A percentile compares a stretch with the other conserved stretches of the same genome.
These are phyloP conservation scores for Clarias macrocephalus DNA, from an alignment of 2,113 vertebrate species.

Conservation along the genomic window DNA sequence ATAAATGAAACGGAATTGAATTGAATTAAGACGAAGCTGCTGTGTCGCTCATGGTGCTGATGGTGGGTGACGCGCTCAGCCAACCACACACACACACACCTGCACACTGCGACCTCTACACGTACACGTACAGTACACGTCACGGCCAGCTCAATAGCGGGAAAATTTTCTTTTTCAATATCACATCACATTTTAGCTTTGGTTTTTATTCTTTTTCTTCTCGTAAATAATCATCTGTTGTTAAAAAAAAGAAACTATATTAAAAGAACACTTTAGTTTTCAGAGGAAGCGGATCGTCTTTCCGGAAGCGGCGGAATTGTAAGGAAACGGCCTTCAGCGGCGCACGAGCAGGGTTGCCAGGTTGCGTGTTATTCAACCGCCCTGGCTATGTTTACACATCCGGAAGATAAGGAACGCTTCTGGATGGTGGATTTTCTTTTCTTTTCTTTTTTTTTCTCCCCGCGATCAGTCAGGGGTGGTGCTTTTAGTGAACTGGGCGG, in stretches of 20 bases:
- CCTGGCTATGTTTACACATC: background rate
- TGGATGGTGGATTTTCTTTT: background rate
- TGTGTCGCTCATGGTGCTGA: background rate
- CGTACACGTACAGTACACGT: background rate
- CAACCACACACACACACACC: background rate
- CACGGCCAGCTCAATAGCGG: background rate
- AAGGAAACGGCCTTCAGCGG: slow-evolving; percentile 46
- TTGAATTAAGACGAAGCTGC: too few species aligned
- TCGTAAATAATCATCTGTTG: too few species aligned
- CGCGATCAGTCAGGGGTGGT: too few species aligned
- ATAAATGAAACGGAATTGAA: too few species aligned
- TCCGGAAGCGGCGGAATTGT: slow-evolving; percentile 62
- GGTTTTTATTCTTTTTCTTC: background rate
- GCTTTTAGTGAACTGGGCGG: background rate
- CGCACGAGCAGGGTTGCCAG: slow-evolving; percentile 11
- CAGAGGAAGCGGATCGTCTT: slow-evolving; percentile 34
- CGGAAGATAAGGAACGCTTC: background rate
- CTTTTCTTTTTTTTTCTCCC: background rate
- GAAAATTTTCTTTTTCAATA: background rate
- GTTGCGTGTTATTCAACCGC: fast-evolving
- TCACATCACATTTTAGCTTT: background rate
- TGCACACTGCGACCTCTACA: background rate
- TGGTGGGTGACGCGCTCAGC: background rate
- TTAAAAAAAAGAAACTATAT: too few species aligned
- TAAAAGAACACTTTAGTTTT: too few species aligned